These are phyloP conservation scores for Periphyllus acericola DNA, from an alignment of 2,888 invertebrate genomes.

Conservation along the genomic window DNA sequence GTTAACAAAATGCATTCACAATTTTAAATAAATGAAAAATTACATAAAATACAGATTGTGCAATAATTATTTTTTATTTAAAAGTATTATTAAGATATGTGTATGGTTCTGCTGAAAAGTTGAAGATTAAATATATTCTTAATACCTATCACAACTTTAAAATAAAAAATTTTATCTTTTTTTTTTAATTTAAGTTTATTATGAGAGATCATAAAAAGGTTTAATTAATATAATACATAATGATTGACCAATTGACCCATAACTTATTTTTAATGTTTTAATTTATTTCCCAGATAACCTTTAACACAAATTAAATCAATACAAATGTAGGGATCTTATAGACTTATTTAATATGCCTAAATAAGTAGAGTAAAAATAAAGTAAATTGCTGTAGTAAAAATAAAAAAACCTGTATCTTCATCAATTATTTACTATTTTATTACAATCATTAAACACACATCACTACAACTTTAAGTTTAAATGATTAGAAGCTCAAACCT, in stretches of 20 bases:
- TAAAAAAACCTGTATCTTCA: background rate
- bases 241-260: slow-evolving; percentile 44
- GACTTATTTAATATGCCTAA: background rate
- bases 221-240: slow-evolving; percentile 22
- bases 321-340: background rate
- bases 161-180: slow-evolving; percentile 2
- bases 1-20: too few species aligned
- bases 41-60: too few species aligned
- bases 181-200: slow-evolving; percentile 26
- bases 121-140: too few species aligned
- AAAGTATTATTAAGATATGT: too few species aligned
- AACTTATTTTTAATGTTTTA: slow-evolving; percentile 9
- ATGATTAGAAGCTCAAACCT: background rate
- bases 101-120: too few species aligned
- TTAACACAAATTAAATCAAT: slow-evolving; percentile 24
- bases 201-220: slow-evolving; percentile 1
- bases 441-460: background rate
- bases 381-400: background rate
- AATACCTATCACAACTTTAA: background rate
- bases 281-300: slow-evolving; percentile 43
- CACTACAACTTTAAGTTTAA: background rate
- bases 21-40: too few species aligned
- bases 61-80: too few species aligned
- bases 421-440: too few species aligned
- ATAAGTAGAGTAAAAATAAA: background rate